These are phyloP conservation scores for Burhinus oedicnemus DNA, from an alignment of 2,113 vertebrate species.

Conservation along the genomic window DNA sequence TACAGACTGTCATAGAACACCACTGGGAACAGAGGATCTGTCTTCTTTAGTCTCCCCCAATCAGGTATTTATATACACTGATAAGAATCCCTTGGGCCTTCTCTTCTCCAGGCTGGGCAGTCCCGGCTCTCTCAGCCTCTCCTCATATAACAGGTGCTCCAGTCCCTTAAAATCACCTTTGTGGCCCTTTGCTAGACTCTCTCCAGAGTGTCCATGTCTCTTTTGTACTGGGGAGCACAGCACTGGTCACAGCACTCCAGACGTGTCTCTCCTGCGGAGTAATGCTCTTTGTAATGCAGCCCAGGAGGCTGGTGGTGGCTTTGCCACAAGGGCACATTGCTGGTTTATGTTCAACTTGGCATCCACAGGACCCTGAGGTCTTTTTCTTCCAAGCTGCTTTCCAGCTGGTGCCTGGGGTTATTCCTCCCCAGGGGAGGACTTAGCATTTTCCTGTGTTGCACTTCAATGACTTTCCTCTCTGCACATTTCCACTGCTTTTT, in stretches of 20 bases:
- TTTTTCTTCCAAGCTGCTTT: neutral
- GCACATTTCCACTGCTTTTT: neutral
- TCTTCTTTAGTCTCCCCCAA: neutral
- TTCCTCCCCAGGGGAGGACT: neutral
- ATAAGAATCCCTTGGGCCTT: neutral
- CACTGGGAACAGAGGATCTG: neutral
- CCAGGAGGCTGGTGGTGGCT: neutral
- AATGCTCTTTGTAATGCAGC: neutral
- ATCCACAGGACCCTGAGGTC: neutral
- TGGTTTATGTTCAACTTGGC: neutral
- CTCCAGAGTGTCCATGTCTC: neutral
- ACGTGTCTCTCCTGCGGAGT: neutral
- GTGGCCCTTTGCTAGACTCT: neutral
- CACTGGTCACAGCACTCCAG: neutral
- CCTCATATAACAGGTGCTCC: neutral
- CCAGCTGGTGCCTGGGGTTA: neutral
- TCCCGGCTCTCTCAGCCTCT: neutral
- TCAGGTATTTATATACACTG: neutral
- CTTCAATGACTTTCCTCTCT: neutral
- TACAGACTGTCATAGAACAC: neutral
- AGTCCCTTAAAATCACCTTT: neutral
- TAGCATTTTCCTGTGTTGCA: neutral
- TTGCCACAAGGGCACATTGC: neutral
- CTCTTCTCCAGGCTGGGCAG: neutral
- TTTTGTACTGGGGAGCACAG: neutral